These are phyloP conservation scores for Lepidotrigona ventralis DNA, from an alignment of 1,140 invertebrate genomes.

Conservation along the genomic window DNA sequence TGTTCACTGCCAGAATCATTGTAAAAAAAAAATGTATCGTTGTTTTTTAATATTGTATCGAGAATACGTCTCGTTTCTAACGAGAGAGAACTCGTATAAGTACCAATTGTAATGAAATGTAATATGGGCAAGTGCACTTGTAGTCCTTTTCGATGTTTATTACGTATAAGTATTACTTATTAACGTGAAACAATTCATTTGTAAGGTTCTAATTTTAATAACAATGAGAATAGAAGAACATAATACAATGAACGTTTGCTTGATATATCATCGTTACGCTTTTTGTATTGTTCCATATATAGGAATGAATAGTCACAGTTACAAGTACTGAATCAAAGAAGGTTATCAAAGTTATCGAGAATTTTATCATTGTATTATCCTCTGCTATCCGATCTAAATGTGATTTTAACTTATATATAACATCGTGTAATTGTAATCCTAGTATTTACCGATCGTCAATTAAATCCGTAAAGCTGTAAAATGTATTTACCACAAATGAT, in stretches of 20 bases:
- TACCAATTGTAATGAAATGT: neutral
- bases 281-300: neutral
- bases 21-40: constrained; percentile 5
- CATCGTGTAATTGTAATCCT: constrained; percentile 27
- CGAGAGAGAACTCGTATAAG: neutral
- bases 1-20: constrained; percentile 43
- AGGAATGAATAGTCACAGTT: neutral
- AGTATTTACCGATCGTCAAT: constrained; percentile 45
- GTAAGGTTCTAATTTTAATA: neutral
- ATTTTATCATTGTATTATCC: neutral
- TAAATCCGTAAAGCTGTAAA: constrained; percentile 24
- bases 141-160: constrained; percentile 38
- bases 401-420: neutral
- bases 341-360: neutral
- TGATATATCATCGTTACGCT: constrained; percentile 4
- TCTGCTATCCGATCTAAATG: constrained; percentile 24
- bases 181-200: neutral
- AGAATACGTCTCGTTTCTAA: neutral
- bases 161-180: neutral
- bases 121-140: constrained; percentile 47
- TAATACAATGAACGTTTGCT: constrained; percentile 3
- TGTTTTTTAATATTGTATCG: neutral
- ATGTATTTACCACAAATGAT: constrained; percentile 17
- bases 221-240: neutral
- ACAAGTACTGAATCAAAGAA: neutral